These are phyloP conservation scores for Falco novaeseelandiae DNA, from an alignment of 2,797 vertebrate genomes.

Conservation along the genomic window DNA sequence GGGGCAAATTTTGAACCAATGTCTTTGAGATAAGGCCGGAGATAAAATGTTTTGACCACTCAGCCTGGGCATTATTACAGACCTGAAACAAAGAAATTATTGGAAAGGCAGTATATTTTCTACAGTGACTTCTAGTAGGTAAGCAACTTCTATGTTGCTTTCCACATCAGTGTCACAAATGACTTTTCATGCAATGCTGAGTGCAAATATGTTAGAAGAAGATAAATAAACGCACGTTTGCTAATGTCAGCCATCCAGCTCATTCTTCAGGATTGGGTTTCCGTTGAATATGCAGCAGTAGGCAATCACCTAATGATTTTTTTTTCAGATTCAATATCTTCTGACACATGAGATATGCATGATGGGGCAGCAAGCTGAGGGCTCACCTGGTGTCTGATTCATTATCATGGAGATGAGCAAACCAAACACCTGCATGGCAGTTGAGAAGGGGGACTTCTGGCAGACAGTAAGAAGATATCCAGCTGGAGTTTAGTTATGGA, in stretches of 20 bases:
- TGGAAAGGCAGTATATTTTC: background rate
- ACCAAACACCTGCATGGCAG: constrained; percentile 45
- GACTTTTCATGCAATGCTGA: constrained; percentile 9
- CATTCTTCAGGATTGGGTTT: background rate
- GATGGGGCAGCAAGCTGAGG: background rate
- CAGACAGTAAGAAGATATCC: constrained; percentile 29
- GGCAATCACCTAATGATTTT: background rate
- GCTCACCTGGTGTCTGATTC: background rate
- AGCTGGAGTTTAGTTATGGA: constrained; percentile 63
- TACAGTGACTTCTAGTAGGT: background rate
- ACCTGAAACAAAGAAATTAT: constrained; percentile 7
- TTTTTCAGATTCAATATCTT: background rate
- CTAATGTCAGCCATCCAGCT: background rate
- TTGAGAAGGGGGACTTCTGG: constrained; percentile 38
- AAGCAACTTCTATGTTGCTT: background rate
- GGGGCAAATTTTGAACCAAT: constrained; percentile 29
- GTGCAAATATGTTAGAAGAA: background rate
- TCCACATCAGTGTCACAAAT: background rate
- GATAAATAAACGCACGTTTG: background rate
- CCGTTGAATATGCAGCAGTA: background rate
- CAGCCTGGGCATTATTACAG: constrained; percentile 21
- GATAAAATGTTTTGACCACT: constrained; percentile 32
- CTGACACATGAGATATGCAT: background rate
- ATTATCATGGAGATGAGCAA: background rate
- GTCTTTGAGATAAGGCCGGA: background rate